These are phyloP conservation scores for Lophius americanus DNA, from an alignment of 2,797 vertebrate species.

Conservation along the genomic window DNA sequence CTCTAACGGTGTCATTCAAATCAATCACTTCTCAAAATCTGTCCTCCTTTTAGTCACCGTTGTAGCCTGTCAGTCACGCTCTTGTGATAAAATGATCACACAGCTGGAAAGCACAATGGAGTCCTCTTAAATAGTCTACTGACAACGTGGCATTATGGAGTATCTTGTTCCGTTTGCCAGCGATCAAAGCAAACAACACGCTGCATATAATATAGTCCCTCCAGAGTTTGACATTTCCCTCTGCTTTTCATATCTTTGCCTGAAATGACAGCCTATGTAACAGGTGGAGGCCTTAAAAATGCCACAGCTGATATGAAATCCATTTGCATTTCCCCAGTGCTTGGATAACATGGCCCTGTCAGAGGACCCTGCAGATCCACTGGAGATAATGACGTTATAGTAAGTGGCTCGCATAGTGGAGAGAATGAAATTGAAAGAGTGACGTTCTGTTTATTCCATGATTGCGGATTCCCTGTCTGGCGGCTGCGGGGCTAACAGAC, in stretches of 20 bases:
- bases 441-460: constrained; percentile 82
- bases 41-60: neutral
- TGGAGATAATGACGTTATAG: constrained; percentile 84
- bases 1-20: neutral
- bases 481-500: constrained; percentile 71
- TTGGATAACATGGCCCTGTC: constrained; percentile 83
- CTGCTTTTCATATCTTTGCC: constrained; percentile 82
- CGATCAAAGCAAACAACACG: constrained; percentile 80
- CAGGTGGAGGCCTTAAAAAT: constrained; percentile 82
- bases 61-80: neutral
- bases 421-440: constrained; percentile 83
- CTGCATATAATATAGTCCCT: constrained; percentile 68
- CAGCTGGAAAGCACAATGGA: constrained; percentile 53
- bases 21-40: neutral
- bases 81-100: constrained; percentile 19
- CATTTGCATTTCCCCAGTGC: constrained; percentile 86
- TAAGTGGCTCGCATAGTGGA: constrained; percentile 70
- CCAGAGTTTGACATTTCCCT: constrained; percentile 83
- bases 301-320: constrained; percentile 86
- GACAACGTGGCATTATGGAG: constrained; percentile 72
- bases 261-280: constrained; percentile 83
- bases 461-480: constrained; percentile 80
- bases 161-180: constrained; percentile 70
- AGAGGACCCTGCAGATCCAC: constrained; percentile 80
- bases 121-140: constrained; percentile 55